phyloP scores from a whole-genome alignment of 2,113 vertebrate genomes.

The Anhinga anhinga region DNA sequence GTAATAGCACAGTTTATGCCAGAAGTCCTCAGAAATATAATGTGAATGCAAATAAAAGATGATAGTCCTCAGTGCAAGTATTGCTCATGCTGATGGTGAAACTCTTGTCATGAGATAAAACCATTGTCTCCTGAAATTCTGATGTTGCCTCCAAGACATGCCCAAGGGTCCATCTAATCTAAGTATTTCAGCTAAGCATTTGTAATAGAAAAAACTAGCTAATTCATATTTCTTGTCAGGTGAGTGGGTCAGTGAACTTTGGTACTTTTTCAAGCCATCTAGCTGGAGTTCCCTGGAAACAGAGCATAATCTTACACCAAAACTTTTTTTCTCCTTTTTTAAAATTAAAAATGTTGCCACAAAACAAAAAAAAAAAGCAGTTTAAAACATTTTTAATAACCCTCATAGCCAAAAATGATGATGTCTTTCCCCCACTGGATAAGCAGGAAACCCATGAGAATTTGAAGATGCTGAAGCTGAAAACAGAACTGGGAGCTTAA shows the following conservation, averaged over 20 bases:
- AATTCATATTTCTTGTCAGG: background rate
- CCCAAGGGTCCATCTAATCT: background rate
- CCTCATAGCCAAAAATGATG: background rate
- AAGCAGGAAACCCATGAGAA: background rate
- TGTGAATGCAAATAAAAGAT: background rate
- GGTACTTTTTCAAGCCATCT: background rate
- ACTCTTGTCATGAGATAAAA: background rate
- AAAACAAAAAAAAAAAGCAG: background rate
- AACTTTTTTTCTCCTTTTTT: background rate
- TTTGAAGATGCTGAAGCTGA: background rate
- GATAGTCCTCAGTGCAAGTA: background rate
- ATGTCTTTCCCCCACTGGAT: background rate
- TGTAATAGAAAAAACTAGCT: background rate
- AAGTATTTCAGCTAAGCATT: background rate
- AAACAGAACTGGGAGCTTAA: background rate
- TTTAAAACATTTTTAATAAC: background rate
- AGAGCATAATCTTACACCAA: background rate
- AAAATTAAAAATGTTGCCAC: background rate
- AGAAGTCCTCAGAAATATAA: background rate
- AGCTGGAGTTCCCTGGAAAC: background rate
- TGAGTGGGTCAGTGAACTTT: background rate
- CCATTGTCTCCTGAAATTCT: background rate
- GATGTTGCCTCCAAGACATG: background rate
- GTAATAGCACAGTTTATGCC: background rate
- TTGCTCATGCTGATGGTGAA: background rate